Evolutionary conservation across 2,113 vertebrate genomes (phyloP), one percentile per base, ranked within the genome.

Genomic region (Sebastes schlegelii): DNA sequence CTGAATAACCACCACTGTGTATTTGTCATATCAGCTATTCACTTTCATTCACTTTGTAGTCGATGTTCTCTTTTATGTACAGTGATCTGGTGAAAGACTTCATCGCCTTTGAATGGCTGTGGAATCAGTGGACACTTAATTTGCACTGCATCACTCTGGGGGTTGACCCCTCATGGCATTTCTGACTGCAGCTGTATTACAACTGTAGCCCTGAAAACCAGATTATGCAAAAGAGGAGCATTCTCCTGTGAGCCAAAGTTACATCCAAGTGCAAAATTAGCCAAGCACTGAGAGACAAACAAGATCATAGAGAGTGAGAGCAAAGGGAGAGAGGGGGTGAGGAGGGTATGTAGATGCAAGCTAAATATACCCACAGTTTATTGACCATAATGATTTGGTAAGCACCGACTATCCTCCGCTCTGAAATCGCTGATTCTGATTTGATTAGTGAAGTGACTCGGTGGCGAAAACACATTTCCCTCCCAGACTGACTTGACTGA

Each of bases 191-290:
- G 86, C 80, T 77, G 80, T 51, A 84, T 77, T 51, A 86, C 88
- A 64, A 85, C 81, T 72, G 74, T 67, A 84, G 79, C 84, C 89
- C 77, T 67, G 67, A 86, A 91, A 91, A 82, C 76, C 80, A 76
- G 84, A 91, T 91, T 90, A 91, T 89, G 83, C 82, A 91, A 89
- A 91, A 48, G 52, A 88, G 64, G 49, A 85, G 67, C 68, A 49
- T 82, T 85, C 86, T 85, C 87, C 86, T 68, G 87, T 75, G 88
- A 86, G 84, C 46, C 82, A 8, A 88, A 88, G 87, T 90, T 92
- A 87, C 74, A 83, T 87, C 74, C 82, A 83, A 86, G 87, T 82
- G 82, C 84, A 87, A 80, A 90, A 88, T 89, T 87, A 88, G 84
- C 78, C 69, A 23, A 83, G 77, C 66, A 52, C 63, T 7, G 70